Conservation (phyloP, 2,888 invertebrate species). For the Temnothorax ravouxi region DNA sequence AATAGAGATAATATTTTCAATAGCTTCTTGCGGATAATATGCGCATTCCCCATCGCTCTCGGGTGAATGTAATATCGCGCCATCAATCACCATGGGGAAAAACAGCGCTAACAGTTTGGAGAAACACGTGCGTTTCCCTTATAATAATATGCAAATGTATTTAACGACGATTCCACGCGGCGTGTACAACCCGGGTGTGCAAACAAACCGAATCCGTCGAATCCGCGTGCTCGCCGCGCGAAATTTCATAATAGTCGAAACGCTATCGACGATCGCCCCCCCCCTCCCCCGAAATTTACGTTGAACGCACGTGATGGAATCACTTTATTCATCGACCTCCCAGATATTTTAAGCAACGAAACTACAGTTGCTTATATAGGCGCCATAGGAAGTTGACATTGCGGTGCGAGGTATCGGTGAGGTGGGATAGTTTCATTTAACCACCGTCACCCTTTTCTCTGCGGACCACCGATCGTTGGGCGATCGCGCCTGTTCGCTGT, state of each 20-base stretch:
- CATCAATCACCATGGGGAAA: conserved; percentile 44
- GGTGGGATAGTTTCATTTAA: conserved; percentile 70
- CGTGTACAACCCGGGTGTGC: conserved; percentile 16
- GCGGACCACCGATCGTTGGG: conserved; percentile 44
- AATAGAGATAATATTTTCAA: not conserved
- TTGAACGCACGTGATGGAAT: conserved; percentile 32
- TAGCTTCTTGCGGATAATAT: not conserved
- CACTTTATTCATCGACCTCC: conserved; percentile 78
- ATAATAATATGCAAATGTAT: conserved; percentile 56
- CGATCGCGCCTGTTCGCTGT: conserved; percentile 18
- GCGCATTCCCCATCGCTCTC: not conserved
- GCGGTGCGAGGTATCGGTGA: not conserved
- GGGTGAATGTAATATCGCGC: not conserved
- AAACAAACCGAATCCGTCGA: conserved; percentile 28
- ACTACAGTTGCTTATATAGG: conserved; percentile 62
- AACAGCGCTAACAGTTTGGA: conserved; percentile 42
- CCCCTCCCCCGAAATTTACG: not conserved
- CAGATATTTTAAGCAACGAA: conserved; percentile 75
- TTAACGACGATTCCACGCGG: conserved; percentile 45
- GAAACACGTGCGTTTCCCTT: conserved; percentile 44
- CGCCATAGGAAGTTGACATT: conserved; percentile 19
- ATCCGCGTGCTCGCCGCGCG: conserved; percentile 9
- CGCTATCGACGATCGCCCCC: not conserved
- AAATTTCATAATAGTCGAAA: conserved; percentile 46
- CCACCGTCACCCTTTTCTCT: not conserved